Evolutionary conservation across 2,888 invertebrate genomes (phyloP), one percentile per base, ranked within the genome.

Genomic region (Caenorhabditis panamensis): DNA sequence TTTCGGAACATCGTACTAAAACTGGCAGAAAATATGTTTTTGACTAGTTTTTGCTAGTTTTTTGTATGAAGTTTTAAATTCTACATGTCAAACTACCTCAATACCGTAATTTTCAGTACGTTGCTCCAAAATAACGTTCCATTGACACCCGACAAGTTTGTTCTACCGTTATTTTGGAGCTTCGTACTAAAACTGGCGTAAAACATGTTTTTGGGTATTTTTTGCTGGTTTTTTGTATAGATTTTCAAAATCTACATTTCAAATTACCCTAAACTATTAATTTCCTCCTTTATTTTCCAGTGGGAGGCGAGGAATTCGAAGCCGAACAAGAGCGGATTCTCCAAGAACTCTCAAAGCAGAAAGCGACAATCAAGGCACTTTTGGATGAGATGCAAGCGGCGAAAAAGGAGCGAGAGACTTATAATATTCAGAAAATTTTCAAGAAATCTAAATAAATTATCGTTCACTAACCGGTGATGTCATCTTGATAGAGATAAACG

Each of bases 321-420:
- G 54, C 28, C 13, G 28, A 54, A 26, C 54, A 54, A 28, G 54
- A 54, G n/a, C 54, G 54, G 3, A 18, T 54, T 24, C 16, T 54
- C 2, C 28, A n/a, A 9, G 54, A 54, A 26, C 31, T 54, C 13
- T 5, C 26, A 22, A 54, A 54, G 31, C 54, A 54, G 16, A 54
- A 54, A 28, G 54, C 26, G n/a, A 54, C 54, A 28, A 54, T 54
- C 16, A 54, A 54, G 28, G 28, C n/a, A 26, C 54, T 54, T 9
- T n/a, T 54, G 28, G 54, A 54, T 28, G 28, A 54, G 54, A 54
- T 54, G 28, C 54, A 28, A n/a, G 54, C 54, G 54, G 54, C 54
- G 16, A 54, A 54, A n/a, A 54, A n/a, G 28, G 28, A 28, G 28
- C 54, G 28, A n/a, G 26, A 54, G 28, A 54, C 54, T 6, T 13